Evolutionary conservation across 2,113 vertebrate species (phyloP).

Genomic region (Haemorhous mexicanus): DNA sequence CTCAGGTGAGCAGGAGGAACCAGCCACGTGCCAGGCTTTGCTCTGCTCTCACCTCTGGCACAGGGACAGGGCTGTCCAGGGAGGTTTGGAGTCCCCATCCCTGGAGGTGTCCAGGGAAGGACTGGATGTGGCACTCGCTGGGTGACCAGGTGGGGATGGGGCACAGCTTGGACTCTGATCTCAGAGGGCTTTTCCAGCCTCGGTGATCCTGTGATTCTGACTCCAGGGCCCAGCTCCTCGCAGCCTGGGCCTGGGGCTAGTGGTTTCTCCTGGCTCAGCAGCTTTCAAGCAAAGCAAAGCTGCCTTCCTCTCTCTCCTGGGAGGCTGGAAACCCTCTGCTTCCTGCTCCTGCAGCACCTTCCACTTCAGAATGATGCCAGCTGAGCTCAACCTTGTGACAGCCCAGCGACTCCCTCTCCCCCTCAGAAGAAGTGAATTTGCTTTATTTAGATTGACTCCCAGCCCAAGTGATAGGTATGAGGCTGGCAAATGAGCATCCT

Average conservation of each 20-base stretch:
- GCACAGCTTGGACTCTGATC: neutral
- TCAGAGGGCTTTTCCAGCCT: neutral
- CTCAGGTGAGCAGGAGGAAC: neutral
- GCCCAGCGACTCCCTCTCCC: slow-evolving; percentile 36
- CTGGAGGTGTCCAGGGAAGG: neutral
- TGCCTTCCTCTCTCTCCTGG: neutral
- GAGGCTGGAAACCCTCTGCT: neutral
- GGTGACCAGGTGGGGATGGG: neutral
- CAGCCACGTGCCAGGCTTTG: accelerated
- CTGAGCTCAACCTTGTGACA: slow-evolving; percentile 45
- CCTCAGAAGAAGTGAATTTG: slow-evolving; percentile 8
- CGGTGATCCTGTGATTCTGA: neutral
- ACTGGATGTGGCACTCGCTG: neutral
- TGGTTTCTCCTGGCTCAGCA: neutral
- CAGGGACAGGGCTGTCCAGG: neutral
- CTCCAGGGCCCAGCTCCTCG: neutral
- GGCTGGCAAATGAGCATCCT: slow-evolving; percentile 61
- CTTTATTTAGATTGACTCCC: slow-evolving; percentile 61
- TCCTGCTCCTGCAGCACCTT: slow-evolving; percentile 8
- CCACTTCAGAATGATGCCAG: neutral
- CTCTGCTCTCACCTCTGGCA: neutral
- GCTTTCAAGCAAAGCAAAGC: neutral
- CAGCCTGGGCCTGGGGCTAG: neutral
- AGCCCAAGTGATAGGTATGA: slow-evolving; percentile 50
- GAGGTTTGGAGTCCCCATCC: too few species aligned